These are phyloP conservation scores for Acanthis flammea DNA, from an alignment of 2,797 vertebrate genomes.

Conservation along the genomic window DNA sequence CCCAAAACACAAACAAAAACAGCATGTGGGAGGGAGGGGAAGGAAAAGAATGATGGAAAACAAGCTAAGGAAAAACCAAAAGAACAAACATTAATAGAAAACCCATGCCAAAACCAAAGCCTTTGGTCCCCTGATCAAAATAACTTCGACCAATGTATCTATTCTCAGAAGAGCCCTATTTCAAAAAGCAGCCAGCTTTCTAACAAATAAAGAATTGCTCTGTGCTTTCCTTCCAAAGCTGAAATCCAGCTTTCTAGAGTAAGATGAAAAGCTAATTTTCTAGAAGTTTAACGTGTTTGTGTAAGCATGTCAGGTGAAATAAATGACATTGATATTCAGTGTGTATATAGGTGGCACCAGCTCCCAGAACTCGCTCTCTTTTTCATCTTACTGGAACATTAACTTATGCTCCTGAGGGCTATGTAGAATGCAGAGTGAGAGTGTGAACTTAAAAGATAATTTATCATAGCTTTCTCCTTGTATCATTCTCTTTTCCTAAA, in stretches of 20 bases:
- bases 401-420: constrained; percentile 61
- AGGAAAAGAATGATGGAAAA: neutral
- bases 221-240: constrained; percentile 55
- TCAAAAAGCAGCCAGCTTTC: constrained; percentile 61
- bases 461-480: constrained; percentile 15
- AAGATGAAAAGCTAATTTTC: constrained; percentile 72
- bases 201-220: constrained; percentile 65
- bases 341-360: constrained; percentile 48
- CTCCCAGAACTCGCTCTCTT: constrained; percentile 50
- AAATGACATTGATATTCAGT: constrained; percentile 53
- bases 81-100: neutral
- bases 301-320: constrained; percentile 58
- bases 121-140: constrained; percentile 28
- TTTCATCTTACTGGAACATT: constrained; percentile 67
- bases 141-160: constrained; percentile 42
- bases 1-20: neutral
- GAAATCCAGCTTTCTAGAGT: constrained; percentile 53
- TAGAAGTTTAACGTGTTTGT: constrained; percentile 60
- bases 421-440: constrained; percentile 31
- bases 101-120: neutral
- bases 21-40: neutral
- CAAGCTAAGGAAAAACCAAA: neutral
- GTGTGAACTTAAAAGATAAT: neutral
- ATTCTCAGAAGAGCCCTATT: constrained; percentile 59
- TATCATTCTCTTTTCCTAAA: neutral